Evolutionary conservation across 2,113 vertebrate species (phyloP).

Genomic region (Paralichthys olivaceus): DNA sequence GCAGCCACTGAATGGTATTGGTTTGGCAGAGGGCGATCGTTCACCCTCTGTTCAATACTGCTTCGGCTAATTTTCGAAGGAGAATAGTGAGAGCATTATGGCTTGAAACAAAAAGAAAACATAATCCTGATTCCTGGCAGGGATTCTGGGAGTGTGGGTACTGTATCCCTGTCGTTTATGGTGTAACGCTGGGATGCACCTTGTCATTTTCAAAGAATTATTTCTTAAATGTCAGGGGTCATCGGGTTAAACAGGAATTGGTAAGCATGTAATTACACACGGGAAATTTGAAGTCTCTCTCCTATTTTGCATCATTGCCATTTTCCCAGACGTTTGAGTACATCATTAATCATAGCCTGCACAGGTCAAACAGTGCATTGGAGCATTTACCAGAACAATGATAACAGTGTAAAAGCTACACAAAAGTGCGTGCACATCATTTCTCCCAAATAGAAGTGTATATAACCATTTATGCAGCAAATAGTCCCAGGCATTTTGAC

Average conservation of each 20-base stretch:
- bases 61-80: slow-evolving; percentile 43
- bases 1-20: slow-evolving; percentile 45
- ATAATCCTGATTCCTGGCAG: slow-evolving; percentile 57
- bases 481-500: not conserved
- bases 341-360: slow-evolving; percentile 61
- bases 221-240: slow-evolving; percentile 39
- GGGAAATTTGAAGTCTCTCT: slow-evolving; percentile 52
- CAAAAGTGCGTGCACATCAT: not conserved
- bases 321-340: slow-evolving; percentile 57
- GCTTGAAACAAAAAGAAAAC: slow-evolving; percentile 56
- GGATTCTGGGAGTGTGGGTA: slow-evolving; percentile 34
- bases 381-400: slow-evolving; percentile 5
- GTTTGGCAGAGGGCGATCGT: slow-evolving; percentile 52
- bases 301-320: slow-evolving; percentile 40
- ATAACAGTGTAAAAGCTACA: not conserved
- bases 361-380: slow-evolving; percentile 31
- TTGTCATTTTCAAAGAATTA: slow-evolving; percentile 36
- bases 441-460: not conserved
- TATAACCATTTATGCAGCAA: not conserved
- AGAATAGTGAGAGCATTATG: slow-evolving; percentile 49
- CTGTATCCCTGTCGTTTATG: slow-evolving; percentile 45
- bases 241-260: slow-evolving; percentile 61
- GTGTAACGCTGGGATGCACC: slow-evolving; percentile 39
- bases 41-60: slow-evolving; percentile 39
- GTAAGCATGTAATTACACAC: slow-evolving; percentile 60